phyloP scores from a whole-genome alignment of 2,888 invertebrate genomes.

The Branchellion lobata region DNA sequence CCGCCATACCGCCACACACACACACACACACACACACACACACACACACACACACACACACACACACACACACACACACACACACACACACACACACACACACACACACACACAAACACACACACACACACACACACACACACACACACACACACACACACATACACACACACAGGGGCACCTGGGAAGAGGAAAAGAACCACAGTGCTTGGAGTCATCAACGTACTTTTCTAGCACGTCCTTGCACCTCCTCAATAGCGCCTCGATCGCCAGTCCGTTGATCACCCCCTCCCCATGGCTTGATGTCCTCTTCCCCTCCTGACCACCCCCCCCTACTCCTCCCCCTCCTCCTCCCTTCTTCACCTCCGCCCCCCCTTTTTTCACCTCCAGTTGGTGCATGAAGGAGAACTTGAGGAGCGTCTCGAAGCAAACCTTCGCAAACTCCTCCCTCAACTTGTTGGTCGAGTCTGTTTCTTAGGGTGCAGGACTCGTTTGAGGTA shows the following conservation, averaged over 20 bases:
- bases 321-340: not conserved
- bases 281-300: constrained; percentile 64
- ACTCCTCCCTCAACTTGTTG: constrained; percentile 80
- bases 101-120: no score
- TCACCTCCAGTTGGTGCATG: constrained; percentile 60
- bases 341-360: constrained; percentile 64
- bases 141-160: no score
- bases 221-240: constrained; percentile 86
- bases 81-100: no score
- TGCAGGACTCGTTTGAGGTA: not conserved
- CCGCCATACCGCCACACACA: no score
- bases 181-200: constrained; percentile 82
- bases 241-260: constrained; percentile 84
- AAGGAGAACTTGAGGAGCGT: constrained; percentile 87
- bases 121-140: no score
- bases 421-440: constrained; percentile 93
- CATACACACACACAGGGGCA: constrained; percentile 56
- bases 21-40: no score
- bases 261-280: constrained; percentile 76
- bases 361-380: constrained; percentile 62
- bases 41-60: no score
- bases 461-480: constrained; percentile 74
- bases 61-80: no score
- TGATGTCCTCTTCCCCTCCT: not conserved
- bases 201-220: constrained; percentile 78